These are phyloP conservation scores for Galerucella nymphaeae DNA, from an alignment of 2,888 invertebrate species.

Conservation along the genomic window DNA sequence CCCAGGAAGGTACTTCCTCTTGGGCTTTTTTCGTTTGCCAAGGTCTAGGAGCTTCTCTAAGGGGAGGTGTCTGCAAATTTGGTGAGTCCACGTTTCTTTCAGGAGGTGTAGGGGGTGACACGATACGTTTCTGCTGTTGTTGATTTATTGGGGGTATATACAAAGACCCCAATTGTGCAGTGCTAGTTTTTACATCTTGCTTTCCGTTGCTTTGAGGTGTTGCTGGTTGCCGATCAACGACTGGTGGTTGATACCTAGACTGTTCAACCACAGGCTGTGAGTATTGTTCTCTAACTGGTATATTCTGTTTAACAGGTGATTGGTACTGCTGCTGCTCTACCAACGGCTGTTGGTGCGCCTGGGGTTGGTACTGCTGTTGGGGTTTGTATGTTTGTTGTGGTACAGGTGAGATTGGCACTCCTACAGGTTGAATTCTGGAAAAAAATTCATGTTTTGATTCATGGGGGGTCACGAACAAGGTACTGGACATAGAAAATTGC, in stretches of 20 bases:
- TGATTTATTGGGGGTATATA: slow-evolving; percentile 67
- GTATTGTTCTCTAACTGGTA: slow-evolving; percentile 22
- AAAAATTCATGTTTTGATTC: neutral
- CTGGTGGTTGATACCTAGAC: slow-evolving; percentile 56
- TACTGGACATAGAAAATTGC: too few relatives aligned
- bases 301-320: slow-evolving; percentile 46
- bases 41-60: slow-evolving; percentile 72
- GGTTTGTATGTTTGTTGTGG: slow-evolving; percentile 45
- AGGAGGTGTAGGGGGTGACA: slow-evolving; percentile 53
- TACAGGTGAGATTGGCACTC: slow-evolving; percentile 48
- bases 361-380: slow-evolving; percentile 41
- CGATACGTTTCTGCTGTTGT: slow-evolving; percentile 45
- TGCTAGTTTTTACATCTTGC: slow-evolving; percentile 52
- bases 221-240: slow-evolving; percentile 49
- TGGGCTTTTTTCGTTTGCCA: slow-evolving; percentile 67
- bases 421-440: slow-evolving; percentile 63
- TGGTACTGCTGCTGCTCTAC: slow-evolving; percentile 38
- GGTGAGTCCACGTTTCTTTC: slow-evolving; percentile 56
- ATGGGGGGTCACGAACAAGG: too few relatives aligned
- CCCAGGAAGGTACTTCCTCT: slow-evolving; percentile 68
- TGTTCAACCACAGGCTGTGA: slow-evolving; percentile 44
- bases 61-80: slow-evolving; percentile 63
- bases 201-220: slow-evolving; percentile 42
- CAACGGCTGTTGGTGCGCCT: slow-evolving; percentile 42
- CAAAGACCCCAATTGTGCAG: slow-evolving; percentile 66